These are phyloP conservation scores for Archocentrus centrarchus DNA, from an alignment of 2,113 vertebrate genomes.

Conservation along the genomic window DNA sequence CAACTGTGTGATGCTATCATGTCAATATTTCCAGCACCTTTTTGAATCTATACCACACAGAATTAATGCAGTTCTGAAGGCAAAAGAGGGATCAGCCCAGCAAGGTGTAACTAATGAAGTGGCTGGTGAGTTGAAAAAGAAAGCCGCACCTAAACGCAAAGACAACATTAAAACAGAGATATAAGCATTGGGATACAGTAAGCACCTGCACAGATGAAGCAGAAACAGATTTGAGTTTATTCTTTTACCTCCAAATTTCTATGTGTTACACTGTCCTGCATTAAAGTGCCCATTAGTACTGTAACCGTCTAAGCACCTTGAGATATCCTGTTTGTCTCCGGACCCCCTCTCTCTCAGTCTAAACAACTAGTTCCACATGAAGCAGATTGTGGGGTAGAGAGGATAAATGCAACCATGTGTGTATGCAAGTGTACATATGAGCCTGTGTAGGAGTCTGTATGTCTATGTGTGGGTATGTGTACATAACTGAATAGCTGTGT, in stretches of 20 bases:
- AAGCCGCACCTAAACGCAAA: not conserved
- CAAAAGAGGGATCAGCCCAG: not conserved
- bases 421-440: conserved; percentile 64
- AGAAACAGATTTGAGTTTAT: not conserved
- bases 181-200: not conserved
- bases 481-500: conserved; percentile 35
- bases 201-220: conserved; percentile 10
- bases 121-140: not conserved
- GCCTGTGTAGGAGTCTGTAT: conserved; percentile 28
- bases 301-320: conserved; percentile 71
- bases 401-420: conserved; percentile 80
- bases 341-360: conserved; percentile 65
- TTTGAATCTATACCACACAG: not conserved
- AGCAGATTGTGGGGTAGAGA: conserved; percentile 74
- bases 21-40: not conserved
- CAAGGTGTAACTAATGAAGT: conserved; percentile 7
- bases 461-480: conserved; percentile 49
- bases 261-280: not conserved
- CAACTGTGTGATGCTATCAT: not conserved
- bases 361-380: conserved; percentile 80
- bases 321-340: conserved; percentile 79
- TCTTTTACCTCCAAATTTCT: conserved; percentile 15
- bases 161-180: not conserved
- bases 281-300: conserved; percentile 24
- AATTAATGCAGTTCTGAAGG: not conserved